Evolutionary conservation across 2,888 invertebrate genomes (phyloP), one percentile per base, ranked within the genome.

Genomic region (Trachelus tabidus): DNA sequence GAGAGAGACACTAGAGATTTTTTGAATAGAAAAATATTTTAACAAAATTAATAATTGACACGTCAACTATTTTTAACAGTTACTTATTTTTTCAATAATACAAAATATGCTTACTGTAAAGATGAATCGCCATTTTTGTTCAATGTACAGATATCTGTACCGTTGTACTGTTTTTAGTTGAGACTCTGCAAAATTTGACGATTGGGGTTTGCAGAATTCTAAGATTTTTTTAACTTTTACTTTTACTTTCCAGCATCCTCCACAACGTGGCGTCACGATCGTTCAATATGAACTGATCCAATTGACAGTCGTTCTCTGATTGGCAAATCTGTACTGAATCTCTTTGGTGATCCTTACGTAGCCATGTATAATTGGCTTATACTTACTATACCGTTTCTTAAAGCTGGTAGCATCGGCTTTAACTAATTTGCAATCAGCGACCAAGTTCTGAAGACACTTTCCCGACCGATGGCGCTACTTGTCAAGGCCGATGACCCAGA

Each of bases 371-470:
- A 40, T 40, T 56, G 56, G 23, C 56, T 23, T 56, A 56, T 23
- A 23, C 56, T 23, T 23, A 56, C 56, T 56, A 56, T 56, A 56
- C 23, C 23, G 56, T 56, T 56, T 23, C 56, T 56, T 56, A 15
- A 4, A 23, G 56, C 23, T 56, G 56, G 88, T 89, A 88, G 87
- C 88, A 89, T 90, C 90, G 87, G 88, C 90, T 90, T 90, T 90
- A 90, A 90, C 89, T 90, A 90, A 90, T 90, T 90, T 89, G 87
- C 88, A 90, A 90, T 90, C 90, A 90, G 87, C 87, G 82, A 83
- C 83, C 71, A 87, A 89, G 86, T 89, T 86, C 84, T 85, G 86
- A 85, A 87, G 87, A 87, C 87, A 78, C 83, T 77, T 81, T 82
- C 79, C 80, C 82, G 31, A 71, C 31, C 9, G 71, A 12, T 71